These are phyloP conservation scores for Aphyosemion australe DNA, from an alignment of 2,113 vertebrate genomes.

Conservation along the genomic window DNA sequence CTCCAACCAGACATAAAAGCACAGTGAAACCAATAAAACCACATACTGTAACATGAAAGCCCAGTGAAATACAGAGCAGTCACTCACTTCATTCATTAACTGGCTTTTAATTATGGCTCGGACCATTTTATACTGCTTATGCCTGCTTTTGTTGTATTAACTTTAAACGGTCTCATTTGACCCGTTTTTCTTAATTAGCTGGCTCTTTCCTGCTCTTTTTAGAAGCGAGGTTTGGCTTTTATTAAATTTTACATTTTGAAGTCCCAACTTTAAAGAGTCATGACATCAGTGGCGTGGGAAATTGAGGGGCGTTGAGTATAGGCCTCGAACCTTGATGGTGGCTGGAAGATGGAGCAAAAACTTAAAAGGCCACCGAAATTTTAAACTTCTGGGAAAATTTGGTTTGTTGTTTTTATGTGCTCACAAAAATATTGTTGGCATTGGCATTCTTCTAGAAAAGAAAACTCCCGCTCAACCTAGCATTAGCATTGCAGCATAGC, in stretches of 20 bases:
- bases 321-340: too few relatives aligned
- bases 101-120: constrained; percentile 30
- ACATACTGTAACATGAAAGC: constrained; percentile 62
- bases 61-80: constrained; percentile 27
- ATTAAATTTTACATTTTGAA: neutral
- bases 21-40: constrained; percentile 55
- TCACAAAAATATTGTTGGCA: too few relatives aligned
- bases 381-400: too few relatives aligned
- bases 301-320: too few relatives aligned
- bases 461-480: too few relatives aligned
- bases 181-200: constrained; percentile 14
- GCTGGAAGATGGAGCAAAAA: too few relatives aligned
- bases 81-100: constrained; percentile 42
- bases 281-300: too few relatives aligned
- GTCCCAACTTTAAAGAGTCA: neutral
- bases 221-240: neutral
- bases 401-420: too few relatives aligned
- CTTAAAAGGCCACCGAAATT: too few relatives aligned
- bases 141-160: constrained; percentile 10
- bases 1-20: constrained; percentile 56
- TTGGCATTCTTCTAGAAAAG: too few relatives aligned
- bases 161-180: constrained; percentile 1
- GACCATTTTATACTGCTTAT: neutral
- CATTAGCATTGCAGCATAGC: too few relatives aligned
- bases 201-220: constrained; percentile 1